Conservation (phyloP, 2,113 vertebrate species). For the Phalacrocorax aristotelis region DNA sequence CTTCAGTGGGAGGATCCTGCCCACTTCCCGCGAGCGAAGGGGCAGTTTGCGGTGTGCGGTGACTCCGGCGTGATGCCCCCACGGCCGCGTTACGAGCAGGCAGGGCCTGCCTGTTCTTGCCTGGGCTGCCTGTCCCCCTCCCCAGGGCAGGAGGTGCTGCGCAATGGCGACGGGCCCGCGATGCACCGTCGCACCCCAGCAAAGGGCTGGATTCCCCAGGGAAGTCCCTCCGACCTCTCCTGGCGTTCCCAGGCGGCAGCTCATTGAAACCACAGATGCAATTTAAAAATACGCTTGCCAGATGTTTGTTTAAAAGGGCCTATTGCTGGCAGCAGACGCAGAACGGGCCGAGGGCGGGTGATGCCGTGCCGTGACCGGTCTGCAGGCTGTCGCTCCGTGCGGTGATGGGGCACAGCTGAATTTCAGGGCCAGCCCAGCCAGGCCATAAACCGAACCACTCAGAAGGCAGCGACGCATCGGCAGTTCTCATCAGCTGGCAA, state of each 20-base stretch:
- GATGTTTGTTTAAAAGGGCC: constrained; percentile 43
- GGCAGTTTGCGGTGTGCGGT: not conserved
- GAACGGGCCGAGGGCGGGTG: not conserved
- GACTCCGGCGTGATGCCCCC: not conserved
- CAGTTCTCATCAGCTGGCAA: constrained; percentile 40
- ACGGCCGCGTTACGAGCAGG: rapidly evolving
- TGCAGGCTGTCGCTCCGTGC: not conserved
- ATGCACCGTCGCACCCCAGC: constrained; percentile 11
- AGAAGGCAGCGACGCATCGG: not conserved
- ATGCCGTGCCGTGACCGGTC: not conserved
- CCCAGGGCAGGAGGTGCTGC: not conserved
- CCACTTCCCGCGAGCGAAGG: not conserved
- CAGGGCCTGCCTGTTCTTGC: not conserved
- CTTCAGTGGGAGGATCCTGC: not conserved
- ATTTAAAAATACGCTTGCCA: constrained; percentile 12
- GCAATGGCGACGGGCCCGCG: not conserved
- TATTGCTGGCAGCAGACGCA: not conserved
- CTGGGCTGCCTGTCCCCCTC: not conserved
- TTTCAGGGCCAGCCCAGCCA: constrained; percentile 2
- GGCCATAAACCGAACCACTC: constrained; percentile 36
- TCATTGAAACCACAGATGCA: constrained; percentile 51
- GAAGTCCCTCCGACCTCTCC: constrained; percentile 11
- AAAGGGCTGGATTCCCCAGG: constrained; percentile 54
- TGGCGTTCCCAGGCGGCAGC: constrained; percentile 42
- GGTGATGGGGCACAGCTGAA: constrained; percentile 33